These are phyloP conservation scores for Drosophila robusta DNA, from an alignment of 2,888 invertebrate species.

Conservation along the genomic window DNA sequence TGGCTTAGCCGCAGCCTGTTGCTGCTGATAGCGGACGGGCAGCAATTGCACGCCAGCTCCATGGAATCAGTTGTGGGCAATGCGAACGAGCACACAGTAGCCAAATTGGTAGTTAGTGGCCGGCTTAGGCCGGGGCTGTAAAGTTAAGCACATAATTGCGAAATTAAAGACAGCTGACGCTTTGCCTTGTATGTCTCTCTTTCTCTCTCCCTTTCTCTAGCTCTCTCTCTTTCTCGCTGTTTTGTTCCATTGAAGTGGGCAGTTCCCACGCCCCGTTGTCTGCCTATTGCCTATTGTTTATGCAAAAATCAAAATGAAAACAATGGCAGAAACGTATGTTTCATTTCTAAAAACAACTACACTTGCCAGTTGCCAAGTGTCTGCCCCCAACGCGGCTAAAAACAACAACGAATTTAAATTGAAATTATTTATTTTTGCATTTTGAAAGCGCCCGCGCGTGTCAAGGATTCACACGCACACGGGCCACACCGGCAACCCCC, in stretches of 20 bases:
- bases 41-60: slow-evolving; percentile 35
- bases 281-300: slow-evolving; percentile 34
- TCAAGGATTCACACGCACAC: slow-evolving; percentile 80
- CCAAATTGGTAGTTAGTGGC: slow-evolving; percentile 72
- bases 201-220: neutral
- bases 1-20: slow-evolving; percentile 72
- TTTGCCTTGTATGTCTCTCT: neutral
- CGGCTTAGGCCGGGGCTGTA: slow-evolving; percentile 68
- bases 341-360: slow-evolving; percentile 57
- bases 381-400: slow-evolving; percentile 29
- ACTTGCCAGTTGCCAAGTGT: slow-evolving; percentile 47
- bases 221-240: neutral
- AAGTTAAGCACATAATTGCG: slow-evolving; percentile 80
- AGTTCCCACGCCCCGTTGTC: slow-evolving; percentile 56
- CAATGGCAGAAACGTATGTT: slow-evolving; percentile 73
- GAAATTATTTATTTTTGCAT: slow-evolving; percentile 82
- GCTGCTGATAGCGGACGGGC: slow-evolving; percentile 43
- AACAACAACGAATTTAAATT: slow-evolving; percentile 78
- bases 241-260: slow-evolving; percentile 15
- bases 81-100: slow-evolving; percentile 60
- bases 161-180: slow-evolving; percentile 71
- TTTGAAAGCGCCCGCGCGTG: slow-evolving; percentile 76
- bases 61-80: slow-evolving; percentile 46
- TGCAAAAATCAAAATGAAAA: slow-evolving; percentile 63
- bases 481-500: slow-evolving; percentile 13